Evolutionary conservation across 2,113 vertebrate species (phyloP).

Genomic region (Cyrtonyx montezumae): DNA sequence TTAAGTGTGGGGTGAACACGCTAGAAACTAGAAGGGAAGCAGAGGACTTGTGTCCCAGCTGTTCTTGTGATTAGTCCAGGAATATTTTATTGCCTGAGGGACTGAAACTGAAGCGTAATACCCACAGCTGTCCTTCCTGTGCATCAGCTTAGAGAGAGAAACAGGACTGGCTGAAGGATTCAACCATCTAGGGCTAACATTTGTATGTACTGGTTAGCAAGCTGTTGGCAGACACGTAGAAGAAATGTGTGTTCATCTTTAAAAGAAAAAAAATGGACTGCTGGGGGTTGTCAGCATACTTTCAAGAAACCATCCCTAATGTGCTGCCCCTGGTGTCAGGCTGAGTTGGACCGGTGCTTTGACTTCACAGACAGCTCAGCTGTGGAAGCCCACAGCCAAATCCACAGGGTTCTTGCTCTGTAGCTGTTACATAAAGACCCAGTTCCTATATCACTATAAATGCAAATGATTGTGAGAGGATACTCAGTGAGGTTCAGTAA

Average conservation of each 20-base stretch:
- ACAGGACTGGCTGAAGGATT: neutral
- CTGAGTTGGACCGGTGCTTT: neutral
- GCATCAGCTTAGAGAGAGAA: neutral
- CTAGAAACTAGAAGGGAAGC: neutral
- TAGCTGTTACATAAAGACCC: conserved; percentile 35
- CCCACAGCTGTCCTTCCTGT: fast-evolving
- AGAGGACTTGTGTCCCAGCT: neutral
- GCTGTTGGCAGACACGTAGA: neutral
- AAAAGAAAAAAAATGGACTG: neutral
- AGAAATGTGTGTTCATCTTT: neutral
- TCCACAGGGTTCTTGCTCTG: neutral
- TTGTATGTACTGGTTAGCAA: neutral
- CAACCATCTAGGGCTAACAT: neutral
- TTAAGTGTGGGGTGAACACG: neutral
- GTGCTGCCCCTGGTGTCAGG: neutral
- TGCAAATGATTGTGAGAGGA: conserved; percentile 54
- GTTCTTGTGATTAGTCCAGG: conserved; percentile 2
- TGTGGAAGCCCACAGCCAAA: neutral
- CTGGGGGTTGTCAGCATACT: neutral
- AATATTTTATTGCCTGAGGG: neutral
- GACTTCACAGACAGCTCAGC: neutral
- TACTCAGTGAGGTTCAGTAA: conserved; percentile 61
- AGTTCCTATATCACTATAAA: conserved; percentile 59
- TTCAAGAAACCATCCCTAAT: neutral
- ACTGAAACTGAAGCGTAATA: neutral